Percentiles rank a stretch among this genome's conserved stretches.
phyloP scores from a whole-genome alignment of 2,797 vertebrate species.

The Anisognathus igniventris region DNA sequence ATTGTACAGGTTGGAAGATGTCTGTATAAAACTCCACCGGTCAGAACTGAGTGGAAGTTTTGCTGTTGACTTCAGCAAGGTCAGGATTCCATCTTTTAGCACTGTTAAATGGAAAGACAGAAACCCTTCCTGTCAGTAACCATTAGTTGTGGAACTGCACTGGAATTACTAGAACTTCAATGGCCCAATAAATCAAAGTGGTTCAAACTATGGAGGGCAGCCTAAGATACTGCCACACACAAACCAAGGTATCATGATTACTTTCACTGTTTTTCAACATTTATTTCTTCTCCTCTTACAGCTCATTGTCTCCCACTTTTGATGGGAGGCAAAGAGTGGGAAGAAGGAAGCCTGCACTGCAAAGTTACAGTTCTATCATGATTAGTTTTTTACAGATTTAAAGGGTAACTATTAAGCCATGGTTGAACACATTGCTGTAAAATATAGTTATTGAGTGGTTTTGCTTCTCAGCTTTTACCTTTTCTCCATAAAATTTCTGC shows the following conservation, averaged over 20 bases:
- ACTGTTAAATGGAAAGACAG: neutral
- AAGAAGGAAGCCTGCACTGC: neutral
- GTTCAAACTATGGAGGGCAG: neutral
- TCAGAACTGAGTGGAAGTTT: neutral
- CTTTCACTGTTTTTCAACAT: neutral
- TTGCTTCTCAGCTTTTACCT: slow-evolving; percentile 52
- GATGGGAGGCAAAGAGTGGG: neutral
- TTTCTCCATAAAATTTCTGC: slow-evolving; percentile 61
- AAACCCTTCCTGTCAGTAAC: neutral
- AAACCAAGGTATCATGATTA: neutral
- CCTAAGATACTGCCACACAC: neutral
- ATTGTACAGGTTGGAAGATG: neutral
- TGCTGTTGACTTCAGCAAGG: neutral
- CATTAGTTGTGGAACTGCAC: neutral
- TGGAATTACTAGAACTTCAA: neutral
- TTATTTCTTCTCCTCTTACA: neutral
- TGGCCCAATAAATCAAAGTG: neutral
- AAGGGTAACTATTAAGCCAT: neutral
- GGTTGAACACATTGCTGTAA: neutral
- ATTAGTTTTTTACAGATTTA: neutral
- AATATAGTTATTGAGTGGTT: slow-evolving; percentile 38
- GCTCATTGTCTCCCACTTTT: neutral
- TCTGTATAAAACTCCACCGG: neutral
- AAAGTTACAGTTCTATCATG: neutral
- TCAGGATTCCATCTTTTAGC: neutral